A percentile compares a stretch with the other conserved stretches of the same genome.
Evolutionary conservation across 2,888 invertebrate species (phyloP).

Genomic region (Hypomecis atomaria): DNA sequence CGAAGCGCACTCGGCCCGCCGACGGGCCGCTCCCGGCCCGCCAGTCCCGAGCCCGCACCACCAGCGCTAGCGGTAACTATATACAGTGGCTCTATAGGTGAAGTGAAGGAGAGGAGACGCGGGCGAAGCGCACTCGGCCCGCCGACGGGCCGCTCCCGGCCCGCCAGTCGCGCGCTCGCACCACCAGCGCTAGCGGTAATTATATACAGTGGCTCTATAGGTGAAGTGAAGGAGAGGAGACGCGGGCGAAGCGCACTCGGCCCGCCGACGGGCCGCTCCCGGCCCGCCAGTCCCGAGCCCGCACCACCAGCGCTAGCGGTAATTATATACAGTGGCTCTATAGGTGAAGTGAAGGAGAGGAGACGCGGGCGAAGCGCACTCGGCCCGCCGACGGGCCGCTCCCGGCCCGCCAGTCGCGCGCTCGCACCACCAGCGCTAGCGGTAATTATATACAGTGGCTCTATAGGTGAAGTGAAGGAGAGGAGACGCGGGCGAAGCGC

Average conservation of each 20-base stretch:
- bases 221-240: constrained; percentile 60
- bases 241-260: constrained; percentile 62
- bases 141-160: constrained; percentile 58
- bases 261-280: constrained; percentile 58
- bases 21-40: too few relatives aligned
- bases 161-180: constrained; percentile 41
- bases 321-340: constrained; percentile 1
- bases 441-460: too few relatives aligned
- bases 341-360: too few relatives aligned
- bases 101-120: constrained; percentile 45
- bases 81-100: too few relatives aligned
- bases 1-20: too few relatives aligned
- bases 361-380: too few relatives aligned
- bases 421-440: too few relatives aligned
- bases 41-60: too few relatives aligned
- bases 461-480: constrained; percentile 25
- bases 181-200: constrained; percentile 67
- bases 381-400: too few relatives aligned
- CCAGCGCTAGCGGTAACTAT: too few relatives aligned
- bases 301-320: constrained; percentile 67
- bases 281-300: constrained; percentile 66
- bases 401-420: too few relatives aligned
- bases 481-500: constrained; percentile 60
- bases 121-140: constrained; percentile 64
- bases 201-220: constrained; percentile 47